Evolutionary conservation across 2,888 invertebrate species (phyloP).

Genomic region (Trichopria drosophilae): DNA sequence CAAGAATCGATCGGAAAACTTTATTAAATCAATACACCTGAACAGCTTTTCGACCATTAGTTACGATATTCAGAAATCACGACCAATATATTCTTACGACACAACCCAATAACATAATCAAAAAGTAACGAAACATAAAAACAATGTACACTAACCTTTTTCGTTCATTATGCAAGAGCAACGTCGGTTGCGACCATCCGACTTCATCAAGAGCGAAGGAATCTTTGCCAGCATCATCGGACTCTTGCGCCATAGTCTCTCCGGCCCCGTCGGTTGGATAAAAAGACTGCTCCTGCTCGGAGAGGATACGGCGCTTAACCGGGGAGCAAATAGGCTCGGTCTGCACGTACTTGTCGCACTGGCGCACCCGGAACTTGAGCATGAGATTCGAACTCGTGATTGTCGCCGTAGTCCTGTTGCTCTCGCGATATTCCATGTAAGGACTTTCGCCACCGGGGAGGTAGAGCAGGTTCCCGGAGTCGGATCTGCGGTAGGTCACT

Average conservation of each 20-base stretch:
- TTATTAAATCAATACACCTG: too few relatives aligned
- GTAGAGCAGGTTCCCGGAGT: conserved; percentile 55
- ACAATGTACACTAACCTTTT: conserved; percentile 46
- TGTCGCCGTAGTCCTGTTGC: conserved; percentile 56
- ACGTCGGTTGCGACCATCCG: conserved; percentile 46
- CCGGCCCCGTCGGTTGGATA: conserved; percentile 32
- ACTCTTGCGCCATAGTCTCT: conserved; percentile 24
- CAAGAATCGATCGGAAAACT: too few relatives aligned
- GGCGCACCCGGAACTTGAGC: conserved; percentile 71
- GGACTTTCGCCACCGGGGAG: conserved; percentile 56
- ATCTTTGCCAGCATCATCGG: conserved; percentile 45
- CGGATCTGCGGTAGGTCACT: conserved; percentile 69
- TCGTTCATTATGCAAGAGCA: conserved; percentile 54
- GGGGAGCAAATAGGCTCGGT: conserved; percentile 55
- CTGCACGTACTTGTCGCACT: conserved; percentile 60
- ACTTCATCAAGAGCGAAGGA: conserved; percentile 47
- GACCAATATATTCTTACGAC: neutral
- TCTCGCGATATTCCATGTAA: conserved; percentile 60
- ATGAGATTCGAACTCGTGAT: conserved; percentile 56
- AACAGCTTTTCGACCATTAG: too few relatives aligned
- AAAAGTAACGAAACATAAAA: conserved; percentile 10
- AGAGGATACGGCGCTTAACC: conserved; percentile 53
- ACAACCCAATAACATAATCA: neutral
- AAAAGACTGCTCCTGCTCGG: conserved; percentile 52
- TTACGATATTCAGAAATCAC: too few relatives aligned